These are phyloP conservation scores for Pogonomyrmex barbatus DNA, from an alignment of 1,140 invertebrate genomes.

Conservation along the genomic window DNA sequence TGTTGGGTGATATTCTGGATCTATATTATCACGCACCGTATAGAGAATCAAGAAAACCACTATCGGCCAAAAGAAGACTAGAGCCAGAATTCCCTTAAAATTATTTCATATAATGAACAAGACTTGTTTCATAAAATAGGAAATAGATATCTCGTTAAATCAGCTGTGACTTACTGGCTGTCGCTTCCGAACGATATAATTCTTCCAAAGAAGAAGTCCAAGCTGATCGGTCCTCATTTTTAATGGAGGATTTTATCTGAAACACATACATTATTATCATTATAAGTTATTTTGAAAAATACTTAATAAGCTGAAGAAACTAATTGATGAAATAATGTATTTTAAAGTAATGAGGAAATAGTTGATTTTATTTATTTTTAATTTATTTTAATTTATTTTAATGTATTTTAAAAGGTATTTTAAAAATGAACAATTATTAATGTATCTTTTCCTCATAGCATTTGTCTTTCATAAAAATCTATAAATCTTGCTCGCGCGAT, in stretches of 20 bases:
- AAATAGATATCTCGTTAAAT: not conserved
- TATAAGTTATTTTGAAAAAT: not conserved
- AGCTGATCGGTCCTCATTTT: slow-evolving; percentile 85
- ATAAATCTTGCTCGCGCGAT: not conserved
- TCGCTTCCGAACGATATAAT: slow-evolving; percentile 87
- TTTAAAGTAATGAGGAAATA: too few species aligned
- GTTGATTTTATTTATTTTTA: too few species aligned
- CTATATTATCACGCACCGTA: slow-evolving; percentile 86
- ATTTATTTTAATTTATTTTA: too few species aligned
- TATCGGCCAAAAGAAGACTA: slow-evolving; percentile 86
- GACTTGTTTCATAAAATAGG: not conserved
- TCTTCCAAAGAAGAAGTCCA: slow-evolving; percentile 88
- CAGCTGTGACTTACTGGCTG: slow-evolving; percentile 84
- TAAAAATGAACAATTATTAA: not conserved
- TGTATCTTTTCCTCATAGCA: not conserved
- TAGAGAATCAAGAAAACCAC: slow-evolving; percentile 86
- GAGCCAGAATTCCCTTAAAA: slow-evolving; percentile 86
- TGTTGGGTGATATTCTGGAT: slow-evolving; percentile 86
- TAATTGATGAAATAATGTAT: not conserved
- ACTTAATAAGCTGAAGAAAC: not conserved
- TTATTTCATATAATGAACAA: not conserved
- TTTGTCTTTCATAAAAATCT: not conserved
- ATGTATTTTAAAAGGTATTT: not conserved
- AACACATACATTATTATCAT: slow-evolving; percentile 19
- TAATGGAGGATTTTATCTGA: not conserved